Evolutionary conservation across 2,797 vertebrate genomes (phyloP).

Genomic region (Sebastes matsubarae): DNA sequence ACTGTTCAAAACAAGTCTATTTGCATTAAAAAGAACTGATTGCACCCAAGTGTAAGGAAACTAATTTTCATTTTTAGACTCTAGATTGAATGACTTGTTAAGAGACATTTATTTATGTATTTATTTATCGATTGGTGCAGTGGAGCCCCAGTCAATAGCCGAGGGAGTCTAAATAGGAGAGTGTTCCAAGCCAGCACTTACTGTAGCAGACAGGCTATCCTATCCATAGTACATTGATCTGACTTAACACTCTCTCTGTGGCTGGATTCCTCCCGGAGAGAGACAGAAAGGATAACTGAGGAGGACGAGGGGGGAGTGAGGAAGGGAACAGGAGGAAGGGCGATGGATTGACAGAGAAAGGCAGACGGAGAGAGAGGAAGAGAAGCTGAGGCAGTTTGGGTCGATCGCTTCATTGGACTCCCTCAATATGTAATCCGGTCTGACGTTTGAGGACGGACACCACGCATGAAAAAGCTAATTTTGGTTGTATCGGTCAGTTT

Average conservation of each 20-base stretch:
- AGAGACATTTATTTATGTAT: constrained; percentile 44
- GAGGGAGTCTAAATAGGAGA: constrained; percentile 44
- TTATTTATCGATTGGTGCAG: constrained; percentile 50
- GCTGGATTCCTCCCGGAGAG: constrained; percentile 24
- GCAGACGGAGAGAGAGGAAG: constrained; percentile 14
- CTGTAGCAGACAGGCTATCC: constrained; percentile 26
- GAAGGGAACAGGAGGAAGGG: background rate
- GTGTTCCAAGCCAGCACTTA: constrained; percentile 35
- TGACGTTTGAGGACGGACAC: constrained; percentile 11
- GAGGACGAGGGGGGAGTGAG: background rate
- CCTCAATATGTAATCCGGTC: constrained; percentile 30
- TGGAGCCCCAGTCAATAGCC: constrained; percentile 42
- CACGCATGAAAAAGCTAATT: background rate
- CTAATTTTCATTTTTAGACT: background rate
- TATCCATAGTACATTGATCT: constrained; percentile 47
- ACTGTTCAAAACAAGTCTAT: background rate
- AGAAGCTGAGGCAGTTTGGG: background rate
- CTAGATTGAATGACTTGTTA: constrained; percentile 12
- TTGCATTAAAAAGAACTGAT: background rate
- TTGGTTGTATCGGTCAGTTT: background rate
- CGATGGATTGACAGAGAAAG: constrained; percentile 22
- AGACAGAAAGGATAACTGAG: constrained; percentile 13
- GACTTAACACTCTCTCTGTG: constrained; percentile 15
- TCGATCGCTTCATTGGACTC: constrained; percentile 2
- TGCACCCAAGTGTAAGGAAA: no score